Conservation (phyloP, 2,888 invertebrate genomes). For the Muschampia plurimacula region DNA sequence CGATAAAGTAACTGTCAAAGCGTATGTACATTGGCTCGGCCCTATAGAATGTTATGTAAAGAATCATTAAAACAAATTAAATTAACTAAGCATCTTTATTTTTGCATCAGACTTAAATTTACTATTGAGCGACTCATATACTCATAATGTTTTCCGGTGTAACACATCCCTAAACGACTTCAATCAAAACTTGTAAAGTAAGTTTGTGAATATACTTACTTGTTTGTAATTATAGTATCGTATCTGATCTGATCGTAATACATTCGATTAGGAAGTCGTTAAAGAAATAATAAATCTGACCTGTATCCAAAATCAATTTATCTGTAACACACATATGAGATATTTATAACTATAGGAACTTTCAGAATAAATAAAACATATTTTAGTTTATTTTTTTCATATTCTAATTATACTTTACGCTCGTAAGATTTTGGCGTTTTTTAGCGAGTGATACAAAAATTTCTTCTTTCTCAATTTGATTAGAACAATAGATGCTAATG, state of each 20-base stretch:
- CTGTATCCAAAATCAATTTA: neutral
- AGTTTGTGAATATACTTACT: neutral
- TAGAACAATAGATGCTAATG: neutral
- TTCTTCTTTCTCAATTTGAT: neutral
- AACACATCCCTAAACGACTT: neutral
- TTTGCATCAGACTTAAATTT: neutral
- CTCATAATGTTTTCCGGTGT: neutral
- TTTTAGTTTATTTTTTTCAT: too few species aligned
- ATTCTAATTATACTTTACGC: too few species aligned
- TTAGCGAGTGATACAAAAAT: neutral
- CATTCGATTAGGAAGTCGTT: conserved; percentile 2
- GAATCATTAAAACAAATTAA: too few species aligned
- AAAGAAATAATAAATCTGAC: conserved; percentile 1
- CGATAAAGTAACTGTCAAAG: too few species aligned
- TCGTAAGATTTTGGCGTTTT: too few species aligned
- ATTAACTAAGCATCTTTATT: too few species aligned
- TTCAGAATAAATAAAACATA: too few species aligned
- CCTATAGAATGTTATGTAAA: too few species aligned
- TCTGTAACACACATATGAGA: neutral
- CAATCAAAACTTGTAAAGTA: conserved; percentile 11
- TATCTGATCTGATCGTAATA: conserved; percentile 1
- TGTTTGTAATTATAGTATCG: conserved; percentile 7
- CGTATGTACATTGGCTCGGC: too few species aligned
- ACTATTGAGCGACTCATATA: neutral
- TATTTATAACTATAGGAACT: neutral